Percentiles rank a stretch among this genome's conserved stretches.
These are phyloP conservation scores for Hyla sarda DNA, from an alignment of 2,113 vertebrate species.

Conservation along the genomic window DNA sequence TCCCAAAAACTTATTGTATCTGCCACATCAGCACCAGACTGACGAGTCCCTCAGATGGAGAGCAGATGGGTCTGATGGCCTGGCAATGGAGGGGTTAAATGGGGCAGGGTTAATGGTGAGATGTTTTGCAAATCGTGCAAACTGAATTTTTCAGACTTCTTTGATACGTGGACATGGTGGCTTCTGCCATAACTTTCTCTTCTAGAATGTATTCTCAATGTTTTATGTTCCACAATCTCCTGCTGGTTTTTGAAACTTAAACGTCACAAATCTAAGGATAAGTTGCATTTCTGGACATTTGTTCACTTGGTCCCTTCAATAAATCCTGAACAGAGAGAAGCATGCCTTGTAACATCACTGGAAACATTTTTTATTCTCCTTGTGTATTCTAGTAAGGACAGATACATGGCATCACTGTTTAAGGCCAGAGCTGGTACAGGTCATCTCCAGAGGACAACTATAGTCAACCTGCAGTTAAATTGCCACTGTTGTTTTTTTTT, in stretches of 20 bases:
- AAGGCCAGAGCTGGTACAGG: too few relatives aligned
- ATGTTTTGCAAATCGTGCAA: background rate
- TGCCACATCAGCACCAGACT: slow-evolving; percentile 58
- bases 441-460: too few relatives aligned
- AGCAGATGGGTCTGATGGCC: slow-evolving; percentile 40
- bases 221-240: background rate
- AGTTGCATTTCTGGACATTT: background rate
- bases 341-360: too few relatives aligned
- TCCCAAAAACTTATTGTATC: slow-evolving; percentile 55
- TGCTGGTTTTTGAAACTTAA: background rate
- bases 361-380: too few relatives aligned
- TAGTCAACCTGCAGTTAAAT: too few relatives aligned
- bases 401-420: too few relatives aligned
- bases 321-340: too few relatives aligned
- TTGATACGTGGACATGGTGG: slow-evolving; percentile 42
- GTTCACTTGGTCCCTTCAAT: background rate
- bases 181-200: background rate
- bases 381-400: too few relatives aligned
- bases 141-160: background rate
- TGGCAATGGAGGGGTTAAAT: background rate
- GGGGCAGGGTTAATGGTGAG: slow-evolving; percentile 21
- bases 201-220: background rate
- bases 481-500: too few relatives aligned
- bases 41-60: slow-evolving; percentile 48
- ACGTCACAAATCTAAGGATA: background rate